These are phyloP conservation scores for Drosophila rufa DNA, from an alignment of 1,140 invertebrate species.

Conservation along the genomic window DNA sequence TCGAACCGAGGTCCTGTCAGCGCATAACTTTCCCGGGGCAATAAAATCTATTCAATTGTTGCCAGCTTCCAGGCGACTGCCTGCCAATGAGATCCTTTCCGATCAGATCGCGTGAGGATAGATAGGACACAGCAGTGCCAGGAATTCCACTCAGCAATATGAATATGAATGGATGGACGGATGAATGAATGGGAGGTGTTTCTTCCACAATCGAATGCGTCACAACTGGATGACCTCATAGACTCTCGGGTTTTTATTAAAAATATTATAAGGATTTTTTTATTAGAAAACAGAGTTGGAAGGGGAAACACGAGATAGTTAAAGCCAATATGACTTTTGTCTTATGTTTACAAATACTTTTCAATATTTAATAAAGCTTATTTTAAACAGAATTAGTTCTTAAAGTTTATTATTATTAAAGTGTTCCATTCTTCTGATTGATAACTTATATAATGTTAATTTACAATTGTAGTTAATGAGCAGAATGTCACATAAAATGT, in stretches of 20 bases:
- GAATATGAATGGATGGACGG: conserved; percentile 10
- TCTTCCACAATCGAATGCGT: conserved; percentile 2
- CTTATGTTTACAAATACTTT: too few species aligned
- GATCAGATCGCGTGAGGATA: conserved; percentile 52
- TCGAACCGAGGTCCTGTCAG: conserved; percentile 53
- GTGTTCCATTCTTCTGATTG: neutral
- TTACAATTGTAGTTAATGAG: conserved; percentile 1
- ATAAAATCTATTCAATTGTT: conserved; percentile 75
- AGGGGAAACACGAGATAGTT: neutral
- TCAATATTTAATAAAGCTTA: neutral
- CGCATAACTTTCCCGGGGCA: conserved; percentile 56
- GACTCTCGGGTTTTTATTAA: conserved; percentile 21
- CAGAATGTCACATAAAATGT: neutral
- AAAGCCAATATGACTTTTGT: neutral
- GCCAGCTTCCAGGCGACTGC: conserved; percentile 67
- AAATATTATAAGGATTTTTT: neutral
- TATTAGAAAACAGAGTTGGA: neutral
- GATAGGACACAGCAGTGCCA: conserved; percentile 50
- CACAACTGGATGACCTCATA: conserved; percentile 24
- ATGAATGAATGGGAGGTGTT: conserved; percentile 11
- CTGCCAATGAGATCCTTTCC: conserved; percentile 44
- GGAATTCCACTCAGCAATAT: conserved; percentile 50
- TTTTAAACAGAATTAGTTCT: neutral
- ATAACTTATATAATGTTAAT: neutral
- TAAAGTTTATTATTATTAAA: neutral